phyloP scores from a whole-genome alignment of 2,113 vertebrate species.

The Xenopus borealis region DNA sequence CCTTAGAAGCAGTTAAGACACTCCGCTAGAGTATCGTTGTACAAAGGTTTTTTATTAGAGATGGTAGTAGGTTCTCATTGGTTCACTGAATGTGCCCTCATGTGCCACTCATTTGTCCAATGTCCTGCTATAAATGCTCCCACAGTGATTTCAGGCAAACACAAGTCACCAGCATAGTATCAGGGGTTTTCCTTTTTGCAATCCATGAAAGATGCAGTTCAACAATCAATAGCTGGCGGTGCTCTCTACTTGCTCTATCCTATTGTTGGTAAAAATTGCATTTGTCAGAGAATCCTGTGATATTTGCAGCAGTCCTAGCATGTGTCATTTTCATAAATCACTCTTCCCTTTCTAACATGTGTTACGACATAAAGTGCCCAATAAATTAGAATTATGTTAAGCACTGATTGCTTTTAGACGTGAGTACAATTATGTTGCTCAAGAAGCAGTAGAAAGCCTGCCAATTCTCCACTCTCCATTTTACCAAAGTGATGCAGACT shows the following conservation, averaged over 20 bases:
- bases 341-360: conserved; percentile 17
- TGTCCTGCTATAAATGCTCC: too few relatives aligned
- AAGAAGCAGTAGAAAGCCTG: conserved; percentile 12
- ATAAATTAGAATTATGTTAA: conserved; percentile 23
- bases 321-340: conserved; percentile 27
- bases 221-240: neutral
- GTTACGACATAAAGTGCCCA: conserved; percentile 27
- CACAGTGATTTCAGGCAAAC: too few relatives aligned
- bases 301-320: conserved; percentile 18
- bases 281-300: conserved; percentile 14
- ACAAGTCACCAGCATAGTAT: too few relatives aligned
- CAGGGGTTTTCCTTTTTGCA: neutral
- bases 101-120: too few relatives aligned
- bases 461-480: conserved; percentile 12
- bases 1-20: too few relatives aligned
- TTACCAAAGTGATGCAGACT: conserved; percentile 16
- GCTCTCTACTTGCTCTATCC: neutral
- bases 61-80: too few relatives aligned
- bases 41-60: too few relatives aligned
- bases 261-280: conserved; percentile 11
- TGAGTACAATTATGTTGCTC: conserved; percentile 8
- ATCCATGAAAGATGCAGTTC: neutral
- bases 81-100: too few relatives aligned
- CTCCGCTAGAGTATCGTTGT: too few relatives aligned
- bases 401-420: neutral